These are phyloP conservation scores for Pluvianellus socialis DNA, from an alignment of 2,113 vertebrate genomes.

Conservation along the genomic window DNA sequence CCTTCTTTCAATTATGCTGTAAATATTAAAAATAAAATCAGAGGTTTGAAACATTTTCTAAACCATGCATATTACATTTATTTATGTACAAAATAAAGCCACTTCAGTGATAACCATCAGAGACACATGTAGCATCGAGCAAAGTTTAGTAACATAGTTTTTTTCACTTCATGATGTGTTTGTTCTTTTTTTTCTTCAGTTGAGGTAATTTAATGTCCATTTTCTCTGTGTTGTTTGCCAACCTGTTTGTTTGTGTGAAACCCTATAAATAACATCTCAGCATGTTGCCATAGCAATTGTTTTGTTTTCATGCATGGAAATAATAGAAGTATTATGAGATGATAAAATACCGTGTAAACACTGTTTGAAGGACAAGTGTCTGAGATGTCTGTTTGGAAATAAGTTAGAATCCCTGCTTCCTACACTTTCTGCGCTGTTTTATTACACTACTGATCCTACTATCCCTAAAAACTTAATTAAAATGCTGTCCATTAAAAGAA, in stretches of 20 bases:
- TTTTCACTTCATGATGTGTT: neutral
- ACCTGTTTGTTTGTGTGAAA: neutral
- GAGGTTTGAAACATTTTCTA: neutral
- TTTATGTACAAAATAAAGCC: neutral
- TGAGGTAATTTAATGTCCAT: neutral
- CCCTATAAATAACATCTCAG: neutral
- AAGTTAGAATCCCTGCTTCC: neutral
- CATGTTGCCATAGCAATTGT: neutral
- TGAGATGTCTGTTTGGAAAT: neutral
- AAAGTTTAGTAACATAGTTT: neutral
- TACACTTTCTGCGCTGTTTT: neutral
- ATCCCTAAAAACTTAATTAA: neutral
- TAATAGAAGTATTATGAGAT: neutral
- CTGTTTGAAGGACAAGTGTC: neutral
- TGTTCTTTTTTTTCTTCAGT: neutral
- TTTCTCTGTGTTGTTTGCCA: conserved; percentile 16
- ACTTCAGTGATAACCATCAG: neutral
- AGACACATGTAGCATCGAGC: neutral
- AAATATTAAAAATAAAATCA: neutral
- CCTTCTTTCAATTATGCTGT: neutral
- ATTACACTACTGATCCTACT: neutral
- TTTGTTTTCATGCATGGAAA: neutral
- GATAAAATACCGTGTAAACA: neutral
- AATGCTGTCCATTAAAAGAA: neutral
- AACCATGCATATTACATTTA: neutral